A percentile compares a stretch with the other conserved stretches of the same genome.
phyloP scores from a whole-genome alignment of 2,113 vertebrate genomes.

The Seriola dumerili region DNA sequence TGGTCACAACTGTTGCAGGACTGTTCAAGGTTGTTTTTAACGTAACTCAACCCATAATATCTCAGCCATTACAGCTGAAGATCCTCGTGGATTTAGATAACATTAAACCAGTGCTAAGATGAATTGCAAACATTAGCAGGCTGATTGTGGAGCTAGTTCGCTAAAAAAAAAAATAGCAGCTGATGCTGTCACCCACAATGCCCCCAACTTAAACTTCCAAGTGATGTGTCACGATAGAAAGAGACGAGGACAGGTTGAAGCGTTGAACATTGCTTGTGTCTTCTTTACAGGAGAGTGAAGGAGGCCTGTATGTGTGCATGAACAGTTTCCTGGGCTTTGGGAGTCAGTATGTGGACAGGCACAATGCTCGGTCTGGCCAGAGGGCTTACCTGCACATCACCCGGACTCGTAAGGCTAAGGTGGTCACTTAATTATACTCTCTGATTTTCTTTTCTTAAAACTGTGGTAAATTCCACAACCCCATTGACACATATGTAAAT shows the following conservation, averaged over 20 bases:
- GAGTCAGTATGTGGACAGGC: slow-evolving; percentile 93
- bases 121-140: slow-evolving; percentile 10
- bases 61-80: fast-evolving
- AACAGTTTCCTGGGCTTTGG: slow-evolving; percentile 98
- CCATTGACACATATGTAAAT: not conserved
- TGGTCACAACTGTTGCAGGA: not conserved
- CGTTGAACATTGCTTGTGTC: not conserved
- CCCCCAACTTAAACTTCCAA: not conserved
- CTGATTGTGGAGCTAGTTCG: slow-evolving; percentile 7
- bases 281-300: slow-evolving; percentile 91
- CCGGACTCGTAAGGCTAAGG: slow-evolving; percentile 91
- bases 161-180: not conserved
- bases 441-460: not conserved
- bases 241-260: not conserved
- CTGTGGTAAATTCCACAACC: not conserved
- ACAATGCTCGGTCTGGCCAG: slow-evolving; percentile 92
- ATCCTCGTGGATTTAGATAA: not conserved
- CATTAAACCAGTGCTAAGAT: not conserved
- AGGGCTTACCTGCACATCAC: slow-evolving; percentile 95
- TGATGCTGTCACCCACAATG: slow-evolving; percentile 4
- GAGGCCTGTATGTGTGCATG: slow-evolving; percentile 97
- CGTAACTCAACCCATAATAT: not conserved
- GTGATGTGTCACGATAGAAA: not conserved
- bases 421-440: slow-evolving; percentile 33
- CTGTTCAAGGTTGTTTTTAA: not conserved